These are phyloP conservation scores for Netelia fuscicornis DNA, from an alignment of 2,888 invertebrate genomes.

Conservation along the genomic window DNA sequence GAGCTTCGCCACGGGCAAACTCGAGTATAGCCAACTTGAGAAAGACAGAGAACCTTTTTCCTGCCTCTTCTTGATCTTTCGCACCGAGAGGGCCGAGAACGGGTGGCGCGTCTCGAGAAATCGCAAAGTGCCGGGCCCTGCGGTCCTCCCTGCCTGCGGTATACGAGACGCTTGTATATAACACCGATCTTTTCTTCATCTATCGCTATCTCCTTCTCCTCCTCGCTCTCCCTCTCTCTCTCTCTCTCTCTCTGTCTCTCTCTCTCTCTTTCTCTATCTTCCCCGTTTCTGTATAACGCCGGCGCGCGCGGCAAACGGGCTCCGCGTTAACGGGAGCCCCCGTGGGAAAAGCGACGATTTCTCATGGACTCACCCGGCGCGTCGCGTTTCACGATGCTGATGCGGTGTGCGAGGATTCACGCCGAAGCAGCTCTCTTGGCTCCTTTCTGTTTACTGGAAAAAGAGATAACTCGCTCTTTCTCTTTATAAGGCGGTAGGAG, in stretches of 20 bases:
- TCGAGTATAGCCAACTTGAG: background rate
- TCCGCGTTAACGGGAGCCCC: constrained; percentile 68
- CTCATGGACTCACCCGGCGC: constrained; percentile 57
- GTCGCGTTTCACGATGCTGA: constrained; percentile 27
- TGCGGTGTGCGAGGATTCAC: constrained; percentile 14
- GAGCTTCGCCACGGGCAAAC: constrained; percentile 28
- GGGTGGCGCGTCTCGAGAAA: constrained; percentile 50
- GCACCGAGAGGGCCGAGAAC: constrained; percentile 29
- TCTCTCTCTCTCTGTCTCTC: constrained; percentile 12
- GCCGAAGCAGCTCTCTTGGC: background rate
- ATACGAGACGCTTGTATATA: constrained; percentile 26
- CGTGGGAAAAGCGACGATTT: constrained; percentile 71
- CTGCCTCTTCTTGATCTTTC: constrained; percentile 18
- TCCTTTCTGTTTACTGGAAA: background rate
- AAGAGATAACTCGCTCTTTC: background rate
- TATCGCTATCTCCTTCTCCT: background rate
- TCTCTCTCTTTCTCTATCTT: constrained; percentile 59
- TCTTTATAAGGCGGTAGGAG: too few species aligned
- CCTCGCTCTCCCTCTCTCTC: constrained; percentile 38
- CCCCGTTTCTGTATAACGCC: constrained; percentile 57
- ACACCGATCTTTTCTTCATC: constrained; percentile 3
- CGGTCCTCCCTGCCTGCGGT: constrained; percentile 53
- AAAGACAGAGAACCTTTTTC: background rate
- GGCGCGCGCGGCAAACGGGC: constrained; percentile 62
- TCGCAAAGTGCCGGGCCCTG: constrained; percentile 66